A percentile compares a stretch with the other conserved stretches of the same genome.
These are phyloP conservation scores for Galaxea fascicularis DNA, from an alignment of 92 coral and sea anemone species.

Conservation along the genomic window DNA sequence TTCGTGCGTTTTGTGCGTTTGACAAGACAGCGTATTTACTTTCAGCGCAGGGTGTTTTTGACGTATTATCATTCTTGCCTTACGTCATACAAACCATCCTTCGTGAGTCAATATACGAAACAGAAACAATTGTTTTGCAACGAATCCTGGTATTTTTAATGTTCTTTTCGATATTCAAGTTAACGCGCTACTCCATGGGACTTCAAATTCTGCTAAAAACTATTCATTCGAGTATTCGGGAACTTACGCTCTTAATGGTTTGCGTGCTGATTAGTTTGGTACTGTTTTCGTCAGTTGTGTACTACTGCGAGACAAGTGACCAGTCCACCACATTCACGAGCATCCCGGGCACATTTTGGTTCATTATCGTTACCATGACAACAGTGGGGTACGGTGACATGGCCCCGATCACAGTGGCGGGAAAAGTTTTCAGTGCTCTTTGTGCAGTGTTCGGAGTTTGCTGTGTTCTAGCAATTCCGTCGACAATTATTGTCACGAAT, in stretches of 20 bases:
- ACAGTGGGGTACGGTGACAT: constrained; percentile 77
- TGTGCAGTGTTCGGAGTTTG: constrained; percentile 72
- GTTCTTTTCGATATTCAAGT: constrained; percentile 59
- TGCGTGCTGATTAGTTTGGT: constrained; percentile 66
- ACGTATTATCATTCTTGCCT: constrained; percentile 58
- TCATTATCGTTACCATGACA: constrained; percentile 68
- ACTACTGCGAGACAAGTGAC: constrained; percentile 47
- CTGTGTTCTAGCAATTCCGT: constrained; percentile 63
- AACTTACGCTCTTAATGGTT: constrained; percentile 35
- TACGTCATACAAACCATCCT: constrained; percentile 33
- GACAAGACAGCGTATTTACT: constrained; percentile 34
- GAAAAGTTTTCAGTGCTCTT: constrained; percentile 63
- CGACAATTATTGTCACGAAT: constrained; percentile 69
- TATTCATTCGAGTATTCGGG: constrained; percentile 46
- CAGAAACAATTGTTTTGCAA: constrained; percentile 4
- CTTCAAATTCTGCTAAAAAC: constrained; percentile 55
- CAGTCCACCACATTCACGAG: constrained; percentile 47
- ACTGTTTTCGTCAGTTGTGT: constrained; percentile 59
- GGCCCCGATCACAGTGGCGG: constrained; percentile 55
- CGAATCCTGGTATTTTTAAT: constrained; percentile 28
- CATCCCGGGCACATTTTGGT: constrained; percentile 72
- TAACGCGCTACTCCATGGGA: constrained; percentile 66
- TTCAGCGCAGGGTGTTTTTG: constrained; percentile 61
- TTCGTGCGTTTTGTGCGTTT: constrained; percentile 43
- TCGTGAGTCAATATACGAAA: background rate